Evolutionary conservation across 2,888 invertebrate species (phyloP).

Genomic region (Germaria angustata): DNA sequence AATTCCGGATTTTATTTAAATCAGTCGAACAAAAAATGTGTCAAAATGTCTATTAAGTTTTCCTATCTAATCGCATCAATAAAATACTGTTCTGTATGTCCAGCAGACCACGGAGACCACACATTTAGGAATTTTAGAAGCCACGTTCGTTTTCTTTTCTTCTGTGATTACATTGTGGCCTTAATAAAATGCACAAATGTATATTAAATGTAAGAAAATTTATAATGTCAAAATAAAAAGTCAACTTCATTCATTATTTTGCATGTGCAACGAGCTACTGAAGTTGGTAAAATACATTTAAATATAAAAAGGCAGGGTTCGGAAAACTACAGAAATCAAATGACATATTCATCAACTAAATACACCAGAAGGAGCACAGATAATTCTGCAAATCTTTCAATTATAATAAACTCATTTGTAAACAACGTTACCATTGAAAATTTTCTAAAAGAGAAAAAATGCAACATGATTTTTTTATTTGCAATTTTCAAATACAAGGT

Average conservation of each 20-base stretch:
- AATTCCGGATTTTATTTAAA: conserved; percentile 11
- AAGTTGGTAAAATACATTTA: conserved; percentile 21
- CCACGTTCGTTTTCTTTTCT: not conserved
- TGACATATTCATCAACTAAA: too few relatives aligned
- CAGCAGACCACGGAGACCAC: conserved; percentile 45
- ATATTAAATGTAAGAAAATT: conserved; percentile 53
- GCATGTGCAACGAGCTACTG: conserved; percentile 60
- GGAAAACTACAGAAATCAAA: too few relatives aligned
- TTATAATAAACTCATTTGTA: too few relatives aligned
- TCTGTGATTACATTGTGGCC: not conserved
- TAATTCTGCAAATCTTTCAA: too few relatives aligned
- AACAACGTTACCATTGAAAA: too few relatives aligned
- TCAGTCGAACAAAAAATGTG: conserved; percentile 34
- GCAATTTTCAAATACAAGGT: too few relatives aligned
- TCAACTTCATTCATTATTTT: conserved; percentile 64
- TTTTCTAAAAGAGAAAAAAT: too few relatives aligned
- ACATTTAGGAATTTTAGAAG: conserved; percentile 34
- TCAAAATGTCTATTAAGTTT: conserved; percentile 49
- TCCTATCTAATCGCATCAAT: conserved; percentile 56
- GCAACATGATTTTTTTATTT: too few relatives aligned
- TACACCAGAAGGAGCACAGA: too few relatives aligned
- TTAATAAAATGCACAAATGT: conserved; percentile 45
- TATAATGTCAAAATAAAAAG: conserved; percentile 63
- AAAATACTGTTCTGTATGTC: conserved; percentile 46
- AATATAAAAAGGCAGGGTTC: conserved; percentile 23